Evolutionary conservation across 1,140 invertebrate species (phyloP), one percentile per base, ranked within the genome.

Genomic region (Wiebesia pumilae): DNA sequence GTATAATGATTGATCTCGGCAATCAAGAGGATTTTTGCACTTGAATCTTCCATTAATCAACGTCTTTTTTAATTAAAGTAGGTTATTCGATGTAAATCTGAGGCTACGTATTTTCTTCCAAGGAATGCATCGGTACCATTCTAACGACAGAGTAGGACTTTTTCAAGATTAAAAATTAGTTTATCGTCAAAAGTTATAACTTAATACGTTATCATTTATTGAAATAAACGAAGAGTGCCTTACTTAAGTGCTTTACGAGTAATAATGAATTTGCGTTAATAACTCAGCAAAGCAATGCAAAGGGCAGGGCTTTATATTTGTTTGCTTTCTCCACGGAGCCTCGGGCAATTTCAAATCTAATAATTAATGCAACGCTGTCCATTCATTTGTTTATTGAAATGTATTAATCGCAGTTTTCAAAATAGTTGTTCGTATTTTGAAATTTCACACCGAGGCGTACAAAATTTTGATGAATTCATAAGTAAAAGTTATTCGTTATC

Each of bases 1-100:
- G 71, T 75, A 75, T 43, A 43, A 75, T 75, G 71, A 75, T 75
- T 75, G 71, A 75, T 75, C 71, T 43, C n/a, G 71, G 71, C 38
- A 75, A 75, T 75, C 40, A 75, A 43, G 38, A 40, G 35, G 24
- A 38, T n/a, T 75, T 75, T 75, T 43, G 27, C 71, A 75, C 40
- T 75, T 75, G 71, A 43, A 75, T 43, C 12, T 75, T 24, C 1
- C 71, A 75, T 75, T 75, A 75, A 75, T 75, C 71, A 75, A 75
- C 43, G 71, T 75, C 71, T 43, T 75, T 75, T 75, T 75, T 75
- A 75, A 75, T 75, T 75, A 75, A 75, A 75, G 21, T 43, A 43
- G 43, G 40, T 75, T 43, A 75, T 75, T 75, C 38, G 38, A 43
- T 43, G 6, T 14, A 35, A 75, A 75, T 24, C n/a, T 16, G 16